phyloP scores from a whole-genome alignment of 37 sponge, comb jelly and placozoan species.

The Spongilla lacustris region DNA sequence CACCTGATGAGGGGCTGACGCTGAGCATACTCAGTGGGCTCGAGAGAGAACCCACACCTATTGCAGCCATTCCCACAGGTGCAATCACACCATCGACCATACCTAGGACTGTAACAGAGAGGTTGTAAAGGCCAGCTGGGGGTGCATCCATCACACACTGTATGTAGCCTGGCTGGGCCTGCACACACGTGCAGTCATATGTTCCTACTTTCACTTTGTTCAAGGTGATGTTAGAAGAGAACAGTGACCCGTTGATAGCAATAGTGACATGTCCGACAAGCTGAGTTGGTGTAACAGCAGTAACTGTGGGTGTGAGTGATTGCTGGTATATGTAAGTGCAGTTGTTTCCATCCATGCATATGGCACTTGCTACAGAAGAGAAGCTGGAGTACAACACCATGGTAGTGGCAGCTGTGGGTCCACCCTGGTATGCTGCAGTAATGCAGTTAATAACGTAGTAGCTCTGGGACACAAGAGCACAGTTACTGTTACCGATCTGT shows the following conservation, averaged over 20 bases:
- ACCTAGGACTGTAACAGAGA: slow-evolving; percentile 19
- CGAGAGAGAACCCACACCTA: slow-evolving; percentile 4
- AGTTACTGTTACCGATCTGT: slow-evolving; percentile 1
- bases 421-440: not conserved
- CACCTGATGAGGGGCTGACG: slow-evolving; percentile 74
- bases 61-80: not conserved
- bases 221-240: not conserved
- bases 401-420: not conserved
- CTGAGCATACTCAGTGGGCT: slow-evolving; percentile 18
- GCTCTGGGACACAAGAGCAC: slow-evolving; percentile 4
- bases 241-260: slow-evolving; percentile 9
- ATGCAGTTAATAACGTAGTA: slow-evolving; percentile 24
- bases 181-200: not conserved
- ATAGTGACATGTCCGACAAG: slow-evolving; percentile 12
- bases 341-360: slow-evolving; percentile 1
- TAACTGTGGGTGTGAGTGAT: slow-evolving; percentile 38
- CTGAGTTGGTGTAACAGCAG: slow-evolving; percentile 6
- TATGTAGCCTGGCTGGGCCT: not conserved
- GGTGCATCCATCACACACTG: slow-evolving; percentile 4
- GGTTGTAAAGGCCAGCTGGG: slow-evolving; percentile 40
- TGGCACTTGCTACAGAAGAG: not conserved
- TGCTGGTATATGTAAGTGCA: slow-evolving; percentile 34
- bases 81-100: slow-evolving; percentile 2
- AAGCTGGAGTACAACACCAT: not conserved
- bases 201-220: slow-evolving; percentile 22